Base-by-base conservation (phyloP, 2,797 vertebrate species). In the Hoplostethus mediterraneus region DNA sequence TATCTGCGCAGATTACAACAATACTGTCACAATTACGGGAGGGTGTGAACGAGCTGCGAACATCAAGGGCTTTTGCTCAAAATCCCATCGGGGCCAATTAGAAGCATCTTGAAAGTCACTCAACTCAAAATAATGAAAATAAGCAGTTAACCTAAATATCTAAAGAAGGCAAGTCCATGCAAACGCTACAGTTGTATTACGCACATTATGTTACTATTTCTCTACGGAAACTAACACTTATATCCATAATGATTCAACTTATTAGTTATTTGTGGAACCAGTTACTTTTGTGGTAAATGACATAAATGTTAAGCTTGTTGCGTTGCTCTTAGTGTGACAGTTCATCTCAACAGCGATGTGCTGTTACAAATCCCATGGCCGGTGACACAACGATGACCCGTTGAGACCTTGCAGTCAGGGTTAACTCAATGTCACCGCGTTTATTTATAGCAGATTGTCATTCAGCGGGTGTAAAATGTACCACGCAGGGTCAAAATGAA, bases 11-110 rank as follows among this genome's bases (percentile, higher is more conserved):
- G 77, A 92, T 86, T 84, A 84, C 85, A 86, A 74, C 67, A 79
- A 79, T 69, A 69, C 79, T 86, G 87, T 89, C 84, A 90, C 67
- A 80, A 73, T 88, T 85, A 80, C 52, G 60, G 59, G 66, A 75
- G 72, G 73, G 71, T 78, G 77, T 79, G 79, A 81, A 79, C 54
- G 42, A 81, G 71, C 80, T 79, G 73, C 78, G 81, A 72, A 90
- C 87, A 90, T 89, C 86, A 86, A 83, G 80, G 77, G 40, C 28
- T 77, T 63, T 73, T 84, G 48, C 68, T 71, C 60, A 49, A 83
- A 89, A 89, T 89, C 90, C 92, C 89, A 89, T 58, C 6, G 89
- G 90, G 80, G 72, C 91, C 86, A 93, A 93, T 93, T 94, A 93
- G 62, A 53, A 70, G 74, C 78, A 72, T 86, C 81, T 82, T 85